phyloP scores from a whole-genome alignment of 2,888 invertebrate genomes.

The Lithophane ornitopus region DNA sequence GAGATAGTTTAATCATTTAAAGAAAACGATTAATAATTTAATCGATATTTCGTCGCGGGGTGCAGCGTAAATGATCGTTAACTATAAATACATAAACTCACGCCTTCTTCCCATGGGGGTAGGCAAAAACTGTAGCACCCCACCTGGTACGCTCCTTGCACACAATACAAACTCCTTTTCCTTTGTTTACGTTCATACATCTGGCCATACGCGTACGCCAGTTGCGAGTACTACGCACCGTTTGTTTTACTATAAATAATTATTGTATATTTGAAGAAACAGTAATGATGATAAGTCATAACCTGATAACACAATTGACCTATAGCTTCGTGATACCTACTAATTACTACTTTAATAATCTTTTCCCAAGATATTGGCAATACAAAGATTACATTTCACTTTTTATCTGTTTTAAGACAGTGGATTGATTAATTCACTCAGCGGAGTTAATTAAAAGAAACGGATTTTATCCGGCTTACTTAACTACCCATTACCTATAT shows the following conservation, averaged over 20 bases:
- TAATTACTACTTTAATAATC: constrained; percentile 32
- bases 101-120: no score
- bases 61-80: constrained; percentile 7
- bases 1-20: constrained; percentile 1
- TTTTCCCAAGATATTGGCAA: constrained; percentile 27
- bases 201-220: no score
- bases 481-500: constrained; percentile 4
- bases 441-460: constrained; percentile 39
- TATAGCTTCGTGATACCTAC: constrained; percentile 15
- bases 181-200: no score
- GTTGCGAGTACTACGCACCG: no score
- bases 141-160: no score
- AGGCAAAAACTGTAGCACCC: no score
- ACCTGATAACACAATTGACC: constrained; percentile 38
- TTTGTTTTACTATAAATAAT: not conserved
- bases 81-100: not conserved
- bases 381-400: constrained; percentile 38
- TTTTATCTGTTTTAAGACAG: constrained; percentile 31
- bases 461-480: constrained; percentile 11
- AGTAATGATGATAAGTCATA: constrained; percentile 14
- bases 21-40: not conserved
- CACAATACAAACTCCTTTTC: no score
- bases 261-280: constrained; percentile 17
- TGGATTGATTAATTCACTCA: constrained; percentile 11
- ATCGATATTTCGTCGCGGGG: constrained; percentile 23